Evolutionary conservation across 2,888 invertebrate species (phyloP).

Genomic region (Netelia melanura): DNA sequence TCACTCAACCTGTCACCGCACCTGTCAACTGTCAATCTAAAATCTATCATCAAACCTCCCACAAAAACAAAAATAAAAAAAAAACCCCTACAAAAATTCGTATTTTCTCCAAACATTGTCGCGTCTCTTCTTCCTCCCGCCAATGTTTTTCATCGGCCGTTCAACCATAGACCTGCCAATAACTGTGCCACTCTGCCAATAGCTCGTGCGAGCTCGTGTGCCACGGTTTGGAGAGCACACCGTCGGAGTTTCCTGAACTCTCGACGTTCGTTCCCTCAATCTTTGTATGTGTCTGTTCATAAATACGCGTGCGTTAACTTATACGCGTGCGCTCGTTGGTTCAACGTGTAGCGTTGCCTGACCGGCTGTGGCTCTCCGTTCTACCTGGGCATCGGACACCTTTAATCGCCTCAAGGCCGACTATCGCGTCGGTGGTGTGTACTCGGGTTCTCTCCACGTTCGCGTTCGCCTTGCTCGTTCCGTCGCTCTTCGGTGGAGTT

Average conservation of each 20-base stretch:
- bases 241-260: conserved; percentile 77
- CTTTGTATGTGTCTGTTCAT: neutral
- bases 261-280: conserved; percentile 39
- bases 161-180: neutral
- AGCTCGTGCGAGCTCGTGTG: conserved; percentile 20
- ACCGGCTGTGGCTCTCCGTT: conserved; percentile 52
- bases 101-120: neutral
- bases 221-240: conserved; percentile 75
- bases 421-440: conserved; percentile 67
- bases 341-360: conserved; percentile 42
- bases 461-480: neutral
- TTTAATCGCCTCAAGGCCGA: conserved; percentile 81
- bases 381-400: conserved; percentile 67
- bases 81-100: neutral
- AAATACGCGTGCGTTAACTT: no score
- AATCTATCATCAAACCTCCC: neutral
- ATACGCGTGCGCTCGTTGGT: neutral
- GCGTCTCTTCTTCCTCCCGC: neutral
- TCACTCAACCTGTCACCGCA: no score
- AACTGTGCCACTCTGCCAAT: no score
- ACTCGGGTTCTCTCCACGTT: conserved; percentile 35
- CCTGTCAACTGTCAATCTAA: neutral
- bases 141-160: conserved; percentile 8
- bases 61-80: neutral
- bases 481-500: conserved; percentile 3